These are phyloP conservation scores for Mesorhabditis sp. DNA, from an alignment of 2,888 invertebrate species.

Conservation along the genomic window DNA sequence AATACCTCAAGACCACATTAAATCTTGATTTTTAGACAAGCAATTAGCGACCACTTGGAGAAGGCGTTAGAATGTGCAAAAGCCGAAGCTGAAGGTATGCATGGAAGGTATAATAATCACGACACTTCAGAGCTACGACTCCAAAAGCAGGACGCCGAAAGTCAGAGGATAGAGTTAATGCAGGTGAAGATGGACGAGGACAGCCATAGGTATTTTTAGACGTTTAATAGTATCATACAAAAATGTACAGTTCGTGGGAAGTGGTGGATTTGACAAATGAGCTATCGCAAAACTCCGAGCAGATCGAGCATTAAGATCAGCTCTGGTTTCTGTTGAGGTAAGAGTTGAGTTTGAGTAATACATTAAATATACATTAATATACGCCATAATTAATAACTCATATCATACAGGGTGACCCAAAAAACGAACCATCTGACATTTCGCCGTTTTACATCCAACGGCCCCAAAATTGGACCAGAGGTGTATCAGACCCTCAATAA, in stretches of 20 bases:
- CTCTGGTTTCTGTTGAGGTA: constrained; percentile 2
- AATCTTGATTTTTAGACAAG: background rate
- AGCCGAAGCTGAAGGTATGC: background rate
- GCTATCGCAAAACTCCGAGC: background rate
- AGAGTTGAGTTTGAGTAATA: background rate
- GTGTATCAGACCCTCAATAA: too few species aligned
- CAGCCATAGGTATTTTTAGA: background rate
- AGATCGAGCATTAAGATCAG: background rate
- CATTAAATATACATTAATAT: too few species aligned
- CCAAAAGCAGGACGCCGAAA: background rate
- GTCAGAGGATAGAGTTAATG: background rate
- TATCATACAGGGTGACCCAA: too few species aligned
- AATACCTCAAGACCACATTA: too few species aligned
- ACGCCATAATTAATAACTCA: too few species aligned
- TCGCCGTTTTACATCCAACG: too few species aligned
- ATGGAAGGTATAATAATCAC: background rate
- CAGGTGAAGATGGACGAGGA: constrained; percentile 2
- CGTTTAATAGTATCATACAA: background rate
- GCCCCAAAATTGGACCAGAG: too few species aligned
- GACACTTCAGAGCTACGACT: background rate
- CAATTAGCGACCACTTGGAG: background rate
- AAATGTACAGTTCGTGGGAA: background rate
- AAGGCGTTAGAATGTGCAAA: constrained; percentile 1
- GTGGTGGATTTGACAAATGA: background rate
- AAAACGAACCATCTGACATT: too few species aligned